phyloP scores from a whole-genome alignment of 1,140 invertebrate species.

The Bombus affinis region DNA sequence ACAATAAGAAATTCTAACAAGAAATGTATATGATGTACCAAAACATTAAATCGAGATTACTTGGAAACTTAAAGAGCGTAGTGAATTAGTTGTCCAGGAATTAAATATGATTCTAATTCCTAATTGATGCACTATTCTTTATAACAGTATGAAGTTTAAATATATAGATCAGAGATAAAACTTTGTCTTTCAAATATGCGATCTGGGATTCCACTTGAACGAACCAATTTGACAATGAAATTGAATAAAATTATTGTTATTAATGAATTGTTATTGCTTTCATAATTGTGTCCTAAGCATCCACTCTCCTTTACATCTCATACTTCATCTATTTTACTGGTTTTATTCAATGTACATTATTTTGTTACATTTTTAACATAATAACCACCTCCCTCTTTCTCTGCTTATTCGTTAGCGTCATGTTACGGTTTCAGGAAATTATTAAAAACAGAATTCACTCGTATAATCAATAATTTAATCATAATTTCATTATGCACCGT shows the following conservation, averaged over 20 bases:
- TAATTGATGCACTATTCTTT: neutral
- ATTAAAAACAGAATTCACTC: neutral
- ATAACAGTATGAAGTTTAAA: neutral
- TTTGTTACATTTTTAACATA: too few species aligned
- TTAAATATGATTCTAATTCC: neutral
- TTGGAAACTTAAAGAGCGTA: neutral
- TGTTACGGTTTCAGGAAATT: neutral
- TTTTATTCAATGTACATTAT: too few species aligned
- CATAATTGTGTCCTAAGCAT: too few species aligned
- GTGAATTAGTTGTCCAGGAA: neutral
- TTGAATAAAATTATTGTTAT: too few species aligned
- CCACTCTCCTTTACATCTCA: too few species aligned
- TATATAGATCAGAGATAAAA: neutral
- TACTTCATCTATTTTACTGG: too few species aligned
- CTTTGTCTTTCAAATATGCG: neutral
- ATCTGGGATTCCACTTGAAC: too few species aligned
- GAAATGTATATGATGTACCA: accelerated
- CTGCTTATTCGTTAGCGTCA: neutral
- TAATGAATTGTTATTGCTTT: too few species aligned
- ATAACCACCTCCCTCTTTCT: too few species aligned
- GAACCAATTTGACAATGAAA: too few species aligned
- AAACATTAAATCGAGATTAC: too few species aligned
- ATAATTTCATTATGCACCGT: neutral
- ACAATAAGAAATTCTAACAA: too few species aligned
- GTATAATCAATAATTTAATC: neutral